phyloP scores from a whole-genome alignment of 2,888 invertebrate genomes.

The Andrena flavipes region DNA sequence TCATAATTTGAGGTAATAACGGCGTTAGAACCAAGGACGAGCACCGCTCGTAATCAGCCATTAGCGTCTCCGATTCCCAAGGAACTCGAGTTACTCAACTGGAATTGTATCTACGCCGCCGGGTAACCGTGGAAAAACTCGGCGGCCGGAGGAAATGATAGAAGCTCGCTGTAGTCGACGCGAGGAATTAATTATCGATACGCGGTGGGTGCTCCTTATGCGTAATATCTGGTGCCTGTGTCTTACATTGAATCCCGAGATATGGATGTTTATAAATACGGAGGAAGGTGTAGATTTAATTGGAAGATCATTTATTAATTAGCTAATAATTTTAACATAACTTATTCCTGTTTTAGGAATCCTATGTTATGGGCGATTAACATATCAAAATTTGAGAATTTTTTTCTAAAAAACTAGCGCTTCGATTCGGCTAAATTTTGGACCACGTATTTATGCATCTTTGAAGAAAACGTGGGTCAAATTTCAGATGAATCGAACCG shows the following conservation, averaged over 20 bases:
- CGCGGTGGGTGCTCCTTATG: slow-evolving; percentile 11
- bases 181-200: neutral
- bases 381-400: no score
- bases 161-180: neutral
- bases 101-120: slow-evolving; percentile 27
- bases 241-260: slow-evolving; percentile 17
- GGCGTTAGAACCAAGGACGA: slow-evolving; percentile 39
- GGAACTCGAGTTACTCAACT: slow-evolving; percentile 36
- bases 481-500: no score
- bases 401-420: no score
- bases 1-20: slow-evolving; percentile 43
- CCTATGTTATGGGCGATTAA: no score
- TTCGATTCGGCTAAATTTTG: no score
- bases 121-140: neutral
- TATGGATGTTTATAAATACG: neutral
- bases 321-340: no score
- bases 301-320: no score
- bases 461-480: no score
- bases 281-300: neutral
- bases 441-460: no score
- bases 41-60: slow-evolving; percentile 35
- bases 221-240: slow-evolving; percentile 35
- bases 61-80: slow-evolving; percentile 40
- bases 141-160: neutral
- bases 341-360: no score